Evolutionary conservation across 2,113 vertebrate species (phyloP).

Genomic region (Choloepus hoffmanni): DNA sequence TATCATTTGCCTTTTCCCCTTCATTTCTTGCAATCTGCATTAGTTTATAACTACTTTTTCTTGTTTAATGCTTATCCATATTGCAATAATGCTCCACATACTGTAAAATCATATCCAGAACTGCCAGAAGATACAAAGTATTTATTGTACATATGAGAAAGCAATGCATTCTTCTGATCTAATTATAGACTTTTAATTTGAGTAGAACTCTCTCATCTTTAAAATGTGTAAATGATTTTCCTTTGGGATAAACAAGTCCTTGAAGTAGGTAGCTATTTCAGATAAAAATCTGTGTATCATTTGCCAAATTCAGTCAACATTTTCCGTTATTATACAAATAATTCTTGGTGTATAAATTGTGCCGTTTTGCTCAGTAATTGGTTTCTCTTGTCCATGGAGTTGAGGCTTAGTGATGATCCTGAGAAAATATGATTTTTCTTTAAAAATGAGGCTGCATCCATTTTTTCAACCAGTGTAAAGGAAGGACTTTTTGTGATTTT

Average conservation of each 20-base stretch:
- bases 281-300: background rate
- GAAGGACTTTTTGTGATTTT: background rate
- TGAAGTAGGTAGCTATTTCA: background rate
- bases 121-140: constrained; percentile 40
- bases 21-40: constrained; percentile 74
- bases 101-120: constrained; percentile 57
- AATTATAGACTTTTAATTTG: constrained; percentile 6
- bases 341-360: background rate
- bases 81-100: background rate
- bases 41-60: constrained; percentile 78
- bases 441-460: background rate
- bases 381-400: background rate
- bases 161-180: constrained; percentile 6
- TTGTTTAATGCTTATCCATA: background rate
- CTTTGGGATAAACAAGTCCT: background rate
- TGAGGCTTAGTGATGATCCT: background rate
- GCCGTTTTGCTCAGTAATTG: background rate
- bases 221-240: constrained; percentile 8
- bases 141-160: background rate
- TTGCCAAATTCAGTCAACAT: background rate
- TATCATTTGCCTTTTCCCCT: constrained; percentile 65
- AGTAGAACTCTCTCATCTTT: background rate
- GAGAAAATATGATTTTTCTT: background rate
- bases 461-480: background rate
- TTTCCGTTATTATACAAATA: background rate